phyloP scores from a whole-genome alignment of 2,888 invertebrate genomes.

The Oscheius sp. region DNA sequence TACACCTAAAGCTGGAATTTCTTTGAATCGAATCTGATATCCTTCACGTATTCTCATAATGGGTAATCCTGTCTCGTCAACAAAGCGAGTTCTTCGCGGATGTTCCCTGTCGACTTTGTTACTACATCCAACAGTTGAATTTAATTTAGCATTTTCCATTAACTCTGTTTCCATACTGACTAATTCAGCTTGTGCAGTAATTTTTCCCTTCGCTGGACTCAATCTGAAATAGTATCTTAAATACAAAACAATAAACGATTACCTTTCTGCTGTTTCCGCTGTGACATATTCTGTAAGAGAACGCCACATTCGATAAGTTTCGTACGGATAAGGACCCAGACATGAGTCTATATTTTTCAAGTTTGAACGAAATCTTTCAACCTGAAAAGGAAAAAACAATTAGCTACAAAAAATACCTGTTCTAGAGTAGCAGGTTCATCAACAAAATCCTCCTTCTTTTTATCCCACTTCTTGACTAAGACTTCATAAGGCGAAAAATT shows the following conservation, averaged over 20 bases:
- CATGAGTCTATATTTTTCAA: constrained; percentile 80
- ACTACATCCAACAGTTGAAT: constrained; percentile 37
- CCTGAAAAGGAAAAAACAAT: constrained; percentile 39
- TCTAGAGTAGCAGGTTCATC: constrained; percentile 44
- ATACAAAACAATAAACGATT: neutral
- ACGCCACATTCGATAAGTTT: constrained; percentile 85
- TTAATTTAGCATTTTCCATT: constrained; percentile 43
- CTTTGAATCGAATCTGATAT: constrained; percentile 80
- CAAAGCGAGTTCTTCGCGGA: constrained; percentile 58
- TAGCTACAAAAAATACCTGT: constrained; percentile 35
- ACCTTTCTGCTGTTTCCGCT: constrained; percentile 34
- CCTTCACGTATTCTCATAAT: constrained; percentile 83
- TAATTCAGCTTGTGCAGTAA: constrained; percentile 64
- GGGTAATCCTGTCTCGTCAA: constrained; percentile 78
- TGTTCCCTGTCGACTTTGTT: constrained; percentile 55
- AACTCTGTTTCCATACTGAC: constrained; percentile 60
- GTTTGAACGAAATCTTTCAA: constrained; percentile 73
- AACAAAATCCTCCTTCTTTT: constrained; percentile 78
- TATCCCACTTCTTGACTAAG: constrained; percentile 87
- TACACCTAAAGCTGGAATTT: constrained; percentile 59
- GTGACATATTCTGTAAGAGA: constrained; percentile 54
- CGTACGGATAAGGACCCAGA: constrained; percentile 90
- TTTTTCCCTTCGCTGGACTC: constrained; percentile 71
- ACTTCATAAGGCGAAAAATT: constrained; percentile 84
- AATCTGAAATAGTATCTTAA: constrained; percentile 48